phyloP scores from a whole-genome alignment of 2,888 invertebrate genomes.

The Zonitis immaculata region DNA sequence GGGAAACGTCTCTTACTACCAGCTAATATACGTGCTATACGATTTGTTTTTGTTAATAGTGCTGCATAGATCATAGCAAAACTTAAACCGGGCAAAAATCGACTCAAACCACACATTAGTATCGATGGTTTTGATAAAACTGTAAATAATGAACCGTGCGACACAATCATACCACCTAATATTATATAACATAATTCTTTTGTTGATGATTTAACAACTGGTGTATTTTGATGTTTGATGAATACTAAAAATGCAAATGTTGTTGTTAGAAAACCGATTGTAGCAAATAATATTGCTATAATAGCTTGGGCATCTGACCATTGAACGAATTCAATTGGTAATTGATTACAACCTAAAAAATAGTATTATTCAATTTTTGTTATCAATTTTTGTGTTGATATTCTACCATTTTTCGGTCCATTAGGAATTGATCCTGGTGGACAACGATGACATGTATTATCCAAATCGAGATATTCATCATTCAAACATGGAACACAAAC shows the following conservation, averaged over 20 bases:
- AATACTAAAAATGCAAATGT: constrained; percentile 59
- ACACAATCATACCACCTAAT: constrained; percentile 56
- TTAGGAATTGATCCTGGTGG: constrained; percentile 62
- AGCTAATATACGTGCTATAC: constrained; percentile 70
- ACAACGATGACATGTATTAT: constrained; percentile 58
- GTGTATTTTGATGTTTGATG: constrained; percentile 65
- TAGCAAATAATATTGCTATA: constrained; percentile 56
- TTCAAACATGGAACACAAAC: constrained; percentile 65
- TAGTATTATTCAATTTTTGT: background rate
- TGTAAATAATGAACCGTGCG: constrained; percentile 59
- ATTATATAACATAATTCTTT: constrained; percentile 67
- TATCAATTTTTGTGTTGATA: background rate
- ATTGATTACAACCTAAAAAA: constrained; percentile 54
- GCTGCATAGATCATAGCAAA: constrained; percentile 72
- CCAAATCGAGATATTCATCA: constrained; percentile 56
- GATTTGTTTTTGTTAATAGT: constrained; percentile 70
- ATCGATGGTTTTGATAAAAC: constrained; percentile 59
- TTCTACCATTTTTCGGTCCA: constrained; percentile 56
- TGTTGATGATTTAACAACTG: constrained; percentile 69
- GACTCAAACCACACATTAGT: constrained; percentile 50
- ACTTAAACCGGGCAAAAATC: constrained; percentile 47
- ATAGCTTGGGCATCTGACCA: constrained; percentile 62
- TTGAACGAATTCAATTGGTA: constrained; percentile 58
- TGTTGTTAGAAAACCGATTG: constrained; percentile 60
- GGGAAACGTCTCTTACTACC: constrained; percentile 68